Evolutionary conservation across 1,140 invertebrate species (phyloP).

Genomic region (Planococcus citri): DNA sequence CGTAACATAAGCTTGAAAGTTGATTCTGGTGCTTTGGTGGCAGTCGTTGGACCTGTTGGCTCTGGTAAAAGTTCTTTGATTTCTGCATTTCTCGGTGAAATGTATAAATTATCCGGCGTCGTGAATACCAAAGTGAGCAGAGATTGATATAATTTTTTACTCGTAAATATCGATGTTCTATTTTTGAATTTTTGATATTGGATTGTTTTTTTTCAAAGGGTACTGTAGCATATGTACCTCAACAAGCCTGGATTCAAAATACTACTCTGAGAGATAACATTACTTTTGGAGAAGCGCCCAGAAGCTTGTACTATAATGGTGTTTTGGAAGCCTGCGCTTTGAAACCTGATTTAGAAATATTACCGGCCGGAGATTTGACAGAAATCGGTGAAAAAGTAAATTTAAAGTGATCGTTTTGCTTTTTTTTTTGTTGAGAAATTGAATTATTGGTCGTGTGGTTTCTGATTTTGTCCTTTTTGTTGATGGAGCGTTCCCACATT

Average conservation of each 20-base stretch:
- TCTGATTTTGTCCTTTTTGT: too few relatives aligned
- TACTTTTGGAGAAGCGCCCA: slow-evolving; percentile 55
- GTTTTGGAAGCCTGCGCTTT: slow-evolving; percentile 76
- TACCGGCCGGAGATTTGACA: slow-evolving; percentile 78
- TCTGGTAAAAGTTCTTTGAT: slow-evolving; percentile 82
- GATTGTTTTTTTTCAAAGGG: slow-evolving; percentile 39
- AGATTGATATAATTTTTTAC: too few relatives aligned
- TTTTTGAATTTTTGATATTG: too few relatives aligned
- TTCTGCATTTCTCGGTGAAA: slow-evolving; percentile 75
- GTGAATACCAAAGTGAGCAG: slow-evolving; percentile 59
- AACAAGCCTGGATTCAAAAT: slow-evolving; percentile 93
- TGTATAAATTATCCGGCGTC: slow-evolving; percentile 64
- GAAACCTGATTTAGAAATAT: slow-evolving; percentile 68
- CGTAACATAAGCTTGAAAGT: slow-evolving; percentile 61
- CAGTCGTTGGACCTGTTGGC: slow-evolving; percentile 76
- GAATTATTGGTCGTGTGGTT: too few relatives aligned
- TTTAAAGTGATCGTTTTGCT: slow-evolving; percentile 15
- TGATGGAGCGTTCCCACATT: too few relatives aligned
- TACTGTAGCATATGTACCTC: slow-evolving; percentile 73
- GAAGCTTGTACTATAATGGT: slow-evolving; percentile 60
- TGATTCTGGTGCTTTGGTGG: slow-evolving; percentile 52
- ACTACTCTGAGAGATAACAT: slow-evolving; percentile 78
- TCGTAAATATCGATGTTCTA: too few relatives aligned
- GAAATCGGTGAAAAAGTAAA: slow-evolving; percentile 79
- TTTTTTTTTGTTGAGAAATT: slow-evolving; percentile 8